Evolutionary conservation across 1,140 invertebrate species (phyloP).

Genomic region (Bombus consobrinus): DNA sequence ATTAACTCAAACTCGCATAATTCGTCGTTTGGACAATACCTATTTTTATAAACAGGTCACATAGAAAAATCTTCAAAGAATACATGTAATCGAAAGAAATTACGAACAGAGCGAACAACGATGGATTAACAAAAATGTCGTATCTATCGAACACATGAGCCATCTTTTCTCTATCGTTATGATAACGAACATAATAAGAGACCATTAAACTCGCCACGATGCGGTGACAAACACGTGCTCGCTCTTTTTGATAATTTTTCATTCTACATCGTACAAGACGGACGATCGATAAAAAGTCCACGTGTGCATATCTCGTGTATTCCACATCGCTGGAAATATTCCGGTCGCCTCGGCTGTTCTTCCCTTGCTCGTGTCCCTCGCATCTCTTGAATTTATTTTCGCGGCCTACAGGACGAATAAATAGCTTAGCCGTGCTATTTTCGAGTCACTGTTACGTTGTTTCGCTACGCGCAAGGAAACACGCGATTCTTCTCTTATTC

Average conservation of each 20-base stretch:
- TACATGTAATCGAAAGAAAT: neutral
- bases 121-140: conserved; percentile 74
- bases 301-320: neutral
- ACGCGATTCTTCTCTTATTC: too few relatives aligned
- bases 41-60: neutral
- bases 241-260: conserved; percentile 71
- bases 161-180: conserved; percentile 29
- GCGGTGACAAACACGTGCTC: conserved; percentile 69
- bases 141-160: conserved; percentile 71
- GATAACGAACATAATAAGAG: conserved; percentile 69
- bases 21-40: too few relatives aligned
- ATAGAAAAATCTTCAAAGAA: neutral
- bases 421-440: conserved; percentile 14
- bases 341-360: neutral
- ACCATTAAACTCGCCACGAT: conserved; percentile 73
- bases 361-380: neutral
- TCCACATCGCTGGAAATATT: conserved; percentile 5
- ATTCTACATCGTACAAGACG: conserved; percentile 48
- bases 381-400: conserved; percentile 15
- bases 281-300: neutral
- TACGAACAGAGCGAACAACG: conserved; percentile 30
- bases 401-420: conserved; percentile 7
- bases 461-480: neutral
- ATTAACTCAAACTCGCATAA: too few relatives aligned
- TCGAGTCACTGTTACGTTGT: neutral